Evolutionary conservation across 1,140 invertebrate species (phyloP), one percentile per base, ranked within the genome.

Genomic region (Drosophila subobscura): DNA sequence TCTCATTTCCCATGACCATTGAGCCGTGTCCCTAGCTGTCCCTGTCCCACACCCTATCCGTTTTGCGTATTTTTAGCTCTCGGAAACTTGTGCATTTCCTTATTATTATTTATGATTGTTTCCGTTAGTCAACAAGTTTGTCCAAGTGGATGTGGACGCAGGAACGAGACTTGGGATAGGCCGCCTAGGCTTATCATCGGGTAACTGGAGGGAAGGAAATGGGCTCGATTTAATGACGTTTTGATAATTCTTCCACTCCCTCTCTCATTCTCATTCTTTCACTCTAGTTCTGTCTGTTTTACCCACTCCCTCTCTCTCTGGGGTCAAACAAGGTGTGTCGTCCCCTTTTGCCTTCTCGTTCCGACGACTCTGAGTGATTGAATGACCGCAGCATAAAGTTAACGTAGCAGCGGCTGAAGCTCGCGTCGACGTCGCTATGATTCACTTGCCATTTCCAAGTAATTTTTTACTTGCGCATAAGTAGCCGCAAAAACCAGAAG

Each of bases 151-250:
- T 1, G 44, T 41, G 52, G 50, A 20, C 2, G 25, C n/a, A 51
- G 25, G 49, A 47, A 54, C 63, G 50, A 58, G 60, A 53, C 68
- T 55, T 61, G 64, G 63, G 49, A 57, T 59, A 55, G 46, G 49
- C 37, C 46, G n/a, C 22, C 42, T 60, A 45, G 33, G 67, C 63
- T 73, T 42, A 29, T 58, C 74, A 74, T 81, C 63, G 53, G 22
- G 53, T 29, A 27, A 59, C 45, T 47, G 63, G 27, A 14, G 41
- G 33, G 51, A 29, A 77, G 79, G 73, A 81, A 86, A 86, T 81
- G 81, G 65, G 73, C 65, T 75, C 61, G 56, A 86, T 86, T 85
- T 75, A 77, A 85, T 85, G 68, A 85, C 52, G 50, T 71, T 64
- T 58, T 37, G 72, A 73, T 71, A 60, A 68, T 75, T 61, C 60